Percentiles rank a stretch among this genome's conserved stretches.
phyloP scores from a whole-genome alignment of 1,140 invertebrate species.

The Temnothorax longispinosus region DNA sequence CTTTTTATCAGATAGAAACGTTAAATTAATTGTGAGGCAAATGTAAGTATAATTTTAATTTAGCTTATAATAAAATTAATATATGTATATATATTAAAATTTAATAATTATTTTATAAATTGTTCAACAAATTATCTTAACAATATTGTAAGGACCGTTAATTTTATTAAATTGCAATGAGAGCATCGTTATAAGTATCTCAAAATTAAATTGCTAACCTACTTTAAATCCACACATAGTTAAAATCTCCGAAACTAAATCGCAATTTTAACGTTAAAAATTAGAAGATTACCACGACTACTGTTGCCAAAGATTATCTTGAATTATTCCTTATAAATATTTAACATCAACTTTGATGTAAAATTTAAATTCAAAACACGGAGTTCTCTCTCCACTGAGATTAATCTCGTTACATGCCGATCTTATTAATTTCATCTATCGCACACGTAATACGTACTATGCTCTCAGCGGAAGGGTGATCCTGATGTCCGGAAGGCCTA shows the following conservation, averaged over 20 bases:
- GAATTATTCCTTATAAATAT: neutral
- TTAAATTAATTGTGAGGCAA: neutral
- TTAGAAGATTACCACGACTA: neutral
- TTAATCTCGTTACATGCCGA: neutral
- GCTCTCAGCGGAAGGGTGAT: slow-evolving; percentile 78
- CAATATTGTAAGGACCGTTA: neutral
- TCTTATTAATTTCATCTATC: slow-evolving; percentile 16
- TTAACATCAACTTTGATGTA: neutral
- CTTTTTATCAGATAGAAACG: neutral
- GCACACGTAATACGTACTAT: slow-evolving; percentile 73
- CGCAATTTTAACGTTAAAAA: neutral
- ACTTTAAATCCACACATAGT: neutral
- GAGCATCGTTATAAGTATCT: neutral
- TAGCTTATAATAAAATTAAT: neutral
- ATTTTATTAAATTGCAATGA: neutral
- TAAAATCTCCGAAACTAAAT: neutral
- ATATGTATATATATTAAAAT: neutral
- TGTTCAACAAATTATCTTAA: neutral
- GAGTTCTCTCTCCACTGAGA: neutral
- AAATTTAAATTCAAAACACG: slow-evolving; percentile 9
- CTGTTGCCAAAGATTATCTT: neutral
- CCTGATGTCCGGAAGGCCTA: slow-evolving; percentile 77
- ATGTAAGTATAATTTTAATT: neutral
- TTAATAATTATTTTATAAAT: neutral
- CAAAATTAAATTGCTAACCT: neutral